phyloP scores from a whole-genome alignment of 2,113 vertebrate species.

The Eulemur rufifrons region DNA sequence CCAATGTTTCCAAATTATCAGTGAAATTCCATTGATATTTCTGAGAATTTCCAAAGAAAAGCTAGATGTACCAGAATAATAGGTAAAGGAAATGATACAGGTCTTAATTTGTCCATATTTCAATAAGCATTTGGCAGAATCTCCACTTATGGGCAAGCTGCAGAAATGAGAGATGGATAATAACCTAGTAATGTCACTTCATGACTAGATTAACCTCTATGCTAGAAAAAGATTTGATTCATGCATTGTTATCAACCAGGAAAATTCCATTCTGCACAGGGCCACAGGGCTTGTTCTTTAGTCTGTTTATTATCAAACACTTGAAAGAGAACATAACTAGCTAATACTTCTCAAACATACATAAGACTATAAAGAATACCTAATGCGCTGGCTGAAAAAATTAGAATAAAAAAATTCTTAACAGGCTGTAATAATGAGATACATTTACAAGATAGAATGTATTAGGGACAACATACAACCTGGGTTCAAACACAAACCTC shows the following conservation, averaged over 20 bases:
- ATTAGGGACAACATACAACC: background rate
- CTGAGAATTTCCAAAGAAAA: background rate
- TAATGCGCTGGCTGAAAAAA: background rate
- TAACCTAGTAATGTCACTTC: background rate
- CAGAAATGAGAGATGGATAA: background rate
- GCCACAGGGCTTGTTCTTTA: background rate
- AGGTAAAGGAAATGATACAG: background rate
- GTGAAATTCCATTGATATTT: conserved; percentile 21
- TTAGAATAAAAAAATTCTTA: background rate
- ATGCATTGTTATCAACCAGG: background rate
- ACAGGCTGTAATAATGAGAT: conserved; percentile 2
- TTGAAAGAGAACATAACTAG: background rate
- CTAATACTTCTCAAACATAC: background rate
- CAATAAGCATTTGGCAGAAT: background rate
- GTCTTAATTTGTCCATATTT: background rate
- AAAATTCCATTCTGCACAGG: background rate
- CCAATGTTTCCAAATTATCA: background rate
- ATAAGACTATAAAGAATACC: background rate
- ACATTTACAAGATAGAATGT: background rate
- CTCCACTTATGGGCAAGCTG: background rate
- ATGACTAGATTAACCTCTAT: background rate
- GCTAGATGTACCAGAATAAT: background rate
- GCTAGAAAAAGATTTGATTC: background rate
- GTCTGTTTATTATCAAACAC: background rate
- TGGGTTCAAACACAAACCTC: background rate